Percentiles rank a stretch among this genome's conserved stretches.
phyloP scores from a whole-genome alignment of 2,888 invertebrate genomes.

The Lymantria dispar region DNA sequence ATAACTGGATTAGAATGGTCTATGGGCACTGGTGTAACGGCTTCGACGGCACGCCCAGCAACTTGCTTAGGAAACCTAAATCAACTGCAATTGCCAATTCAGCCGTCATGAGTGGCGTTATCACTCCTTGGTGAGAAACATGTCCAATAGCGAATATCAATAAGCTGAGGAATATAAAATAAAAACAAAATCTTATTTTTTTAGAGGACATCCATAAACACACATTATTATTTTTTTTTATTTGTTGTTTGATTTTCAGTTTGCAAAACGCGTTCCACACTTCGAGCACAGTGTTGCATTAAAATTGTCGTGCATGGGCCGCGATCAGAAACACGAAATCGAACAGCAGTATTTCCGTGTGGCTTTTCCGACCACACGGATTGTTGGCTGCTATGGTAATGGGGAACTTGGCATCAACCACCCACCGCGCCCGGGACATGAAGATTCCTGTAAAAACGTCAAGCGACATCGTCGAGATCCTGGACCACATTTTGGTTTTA shows the following conservation, averaged over 20 bases:
- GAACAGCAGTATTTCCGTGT: conserved; percentile 65
- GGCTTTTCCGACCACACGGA: conserved; percentile 61
- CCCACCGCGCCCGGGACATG: conserved; percentile 38
- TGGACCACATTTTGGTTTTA: conserved; percentile 48
- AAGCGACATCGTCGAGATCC: conserved; percentile 44
- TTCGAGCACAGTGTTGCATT: conserved; percentile 66
- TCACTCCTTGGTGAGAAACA: too few relatives aligned
- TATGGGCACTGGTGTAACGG: too few relatives aligned
- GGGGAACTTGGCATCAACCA: conserved; percentile 69
- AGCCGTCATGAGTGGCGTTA: too few relatives aligned
- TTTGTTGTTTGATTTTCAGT: conserved; percentile 41
- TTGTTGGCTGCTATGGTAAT: conserved; percentile 72
- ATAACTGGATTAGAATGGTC: too few relatives aligned
- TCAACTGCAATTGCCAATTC: too few relatives aligned
- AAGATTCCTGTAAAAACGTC: conserved; percentile 13
- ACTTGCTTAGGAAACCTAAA: too few relatives aligned
- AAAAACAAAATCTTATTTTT: too few relatives aligned
- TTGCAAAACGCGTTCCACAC: conserved; percentile 61
- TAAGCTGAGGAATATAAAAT: too few relatives aligned
- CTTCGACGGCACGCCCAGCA: too few relatives aligned
- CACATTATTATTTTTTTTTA: too few relatives aligned
- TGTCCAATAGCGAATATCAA: too few relatives aligned
- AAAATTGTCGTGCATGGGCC: conserved; percentile 71
- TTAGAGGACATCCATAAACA: too few relatives aligned
- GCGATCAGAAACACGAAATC: conserved; percentile 59